A percentile compares a stretch with the other conserved stretches of the same genome.
These are phyloP conservation scores for sheep (Ovis aries) DNA, from an alignment of 2,113 vertebrate genomes.

Conservation along the genomic window DNA sequence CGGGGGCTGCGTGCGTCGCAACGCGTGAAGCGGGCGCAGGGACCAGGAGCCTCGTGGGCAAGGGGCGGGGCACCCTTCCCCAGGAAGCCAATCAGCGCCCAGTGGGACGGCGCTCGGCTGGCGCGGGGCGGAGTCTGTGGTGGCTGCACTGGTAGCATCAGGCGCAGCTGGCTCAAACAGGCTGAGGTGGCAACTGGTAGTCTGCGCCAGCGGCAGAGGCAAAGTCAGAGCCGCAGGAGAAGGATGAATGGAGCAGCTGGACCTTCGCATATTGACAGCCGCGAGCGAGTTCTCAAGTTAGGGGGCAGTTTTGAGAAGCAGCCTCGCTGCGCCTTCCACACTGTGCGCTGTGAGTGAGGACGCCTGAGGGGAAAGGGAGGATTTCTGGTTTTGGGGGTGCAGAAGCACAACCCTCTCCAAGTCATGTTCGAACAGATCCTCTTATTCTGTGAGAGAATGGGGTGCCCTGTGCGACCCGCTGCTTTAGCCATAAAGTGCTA, in stretches of 20 bases:
- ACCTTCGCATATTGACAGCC: constrained; percentile 86
- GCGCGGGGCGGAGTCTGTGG: neutral
- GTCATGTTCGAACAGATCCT: neutral
- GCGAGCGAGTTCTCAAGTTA: constrained; percentile 91
- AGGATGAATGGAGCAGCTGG: constrained; percentile 89
- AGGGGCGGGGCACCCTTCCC: neutral
- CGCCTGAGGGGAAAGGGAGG: neutral
- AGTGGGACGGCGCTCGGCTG: neutral
- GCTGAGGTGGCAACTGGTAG: constrained; percentile 71
- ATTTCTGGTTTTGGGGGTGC: neutral
- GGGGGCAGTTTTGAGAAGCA: constrained; percentile 94
- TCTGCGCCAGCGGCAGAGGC: neutral
- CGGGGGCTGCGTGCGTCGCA: neutral
- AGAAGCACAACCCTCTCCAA: no score
- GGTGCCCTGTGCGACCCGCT: neutral
- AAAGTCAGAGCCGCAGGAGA: neutral
- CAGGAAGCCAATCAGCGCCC: constrained; percentile 32
- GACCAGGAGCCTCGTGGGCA: neutral
- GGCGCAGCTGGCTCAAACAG: neutral
- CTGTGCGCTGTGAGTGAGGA: constrained; percentile 93
- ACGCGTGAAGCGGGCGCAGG: neutral
- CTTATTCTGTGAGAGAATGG: neutral
- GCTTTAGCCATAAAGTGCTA: neutral
- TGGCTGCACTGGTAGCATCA: rapidly evolving
- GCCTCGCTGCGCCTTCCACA: constrained; percentile 93